These are phyloP conservation scores for Apostichopus leukothele DNA, from an alignment of 53 echinoderm and acorn worm genomes.

Conservation along the genomic window DNA sequence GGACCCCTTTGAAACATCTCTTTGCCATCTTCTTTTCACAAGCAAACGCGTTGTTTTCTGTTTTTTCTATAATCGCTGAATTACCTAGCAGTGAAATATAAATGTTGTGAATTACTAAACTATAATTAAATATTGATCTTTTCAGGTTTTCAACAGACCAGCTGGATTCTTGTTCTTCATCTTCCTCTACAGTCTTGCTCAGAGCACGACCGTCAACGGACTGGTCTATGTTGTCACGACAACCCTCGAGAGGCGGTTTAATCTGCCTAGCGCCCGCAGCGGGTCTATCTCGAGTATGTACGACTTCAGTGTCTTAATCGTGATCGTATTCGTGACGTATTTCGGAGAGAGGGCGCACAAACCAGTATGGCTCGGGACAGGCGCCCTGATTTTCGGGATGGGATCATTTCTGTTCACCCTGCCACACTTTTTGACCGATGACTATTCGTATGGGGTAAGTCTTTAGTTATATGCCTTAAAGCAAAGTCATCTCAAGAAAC, in stretches of 20 bases:
- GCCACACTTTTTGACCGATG: conserved; percentile 74
- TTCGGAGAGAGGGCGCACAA: conserved; percentile 90
- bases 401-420: conserved; percentile 81
- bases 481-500: background rate
- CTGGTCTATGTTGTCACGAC: conserved; percentile 87
- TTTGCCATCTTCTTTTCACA: too few species aligned
- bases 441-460: conserved; percentile 62
- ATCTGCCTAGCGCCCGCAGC: conserved; percentile 79
- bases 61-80: too few species aligned
- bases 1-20: too few species aligned
- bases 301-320: conserved; percentile 84
- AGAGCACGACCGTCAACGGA: conserved; percentile 93
- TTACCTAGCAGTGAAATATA: too few species aligned
- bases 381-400: conserved; percentile 71
- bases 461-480: background rate
- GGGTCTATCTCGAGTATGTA: conserved; percentile 94
- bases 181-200: conserved; percentile 76
- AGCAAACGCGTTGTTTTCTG: too few species aligned
- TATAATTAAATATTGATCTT: background rate
- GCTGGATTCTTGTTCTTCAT: conserved; percentile 73
- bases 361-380: conserved; percentile 80
- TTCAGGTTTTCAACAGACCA: conserved; percentile 71
- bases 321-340: conserved; percentile 93
- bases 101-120: too few species aligned
- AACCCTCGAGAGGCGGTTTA: conserved; percentile 86